Evolutionary conservation across 2,888 invertebrate species (phyloP), one percentile per base, ranked within the genome.

Genomic region (Drosophila atripex): DNA sequence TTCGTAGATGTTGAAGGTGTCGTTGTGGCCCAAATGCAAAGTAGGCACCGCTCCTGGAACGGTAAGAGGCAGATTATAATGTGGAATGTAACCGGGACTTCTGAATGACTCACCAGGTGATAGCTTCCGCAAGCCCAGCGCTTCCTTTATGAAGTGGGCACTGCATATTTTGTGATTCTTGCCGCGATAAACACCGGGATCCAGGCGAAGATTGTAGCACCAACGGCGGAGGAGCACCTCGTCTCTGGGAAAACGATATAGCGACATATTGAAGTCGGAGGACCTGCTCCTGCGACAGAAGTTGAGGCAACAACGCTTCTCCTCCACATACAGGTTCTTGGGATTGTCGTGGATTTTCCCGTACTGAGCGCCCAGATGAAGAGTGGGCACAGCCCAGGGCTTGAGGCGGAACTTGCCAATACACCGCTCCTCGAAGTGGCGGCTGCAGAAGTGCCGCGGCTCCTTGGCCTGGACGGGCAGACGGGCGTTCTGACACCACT

Each of bases 161-260:
- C 90, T 90, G 61, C 89, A 90, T 66, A 90, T 90, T 76, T 90
- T 90, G 51, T 90, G 90, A 73, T 90, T 90, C 70, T 90, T 90
- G 11, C 89, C 89, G 11, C 89, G 84, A 75, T 90, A 90, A 12
- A 88, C 82, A 2, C 77, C 73, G 1, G 89, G 89, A 75, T 90
- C 90, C 3, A 90, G 75, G 5, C 90, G 83, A 3, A 90, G 70
- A 63, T 90, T 90, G 49, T 90, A 90, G 71, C 89, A 90, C 89
- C 89, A 90, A 16, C 89, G 88, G 6, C 87, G 79, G 11, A 90
- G 63, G 0, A 90, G 60, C 0, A 84, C 78, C 55, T 90, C 90
- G 60, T 90, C 90, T 5, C 89, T 70, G 2, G 89, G 89, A 58
- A 90, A 90, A 41, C 90, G 86, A 71, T 90, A 90, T 1, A 90